Percentiles rank a stretch among this genome's conserved stretches.
phyloP scores from a whole-genome alignment of 2,113 vertebrate species.

The Peromyscus californicus region DNA sequence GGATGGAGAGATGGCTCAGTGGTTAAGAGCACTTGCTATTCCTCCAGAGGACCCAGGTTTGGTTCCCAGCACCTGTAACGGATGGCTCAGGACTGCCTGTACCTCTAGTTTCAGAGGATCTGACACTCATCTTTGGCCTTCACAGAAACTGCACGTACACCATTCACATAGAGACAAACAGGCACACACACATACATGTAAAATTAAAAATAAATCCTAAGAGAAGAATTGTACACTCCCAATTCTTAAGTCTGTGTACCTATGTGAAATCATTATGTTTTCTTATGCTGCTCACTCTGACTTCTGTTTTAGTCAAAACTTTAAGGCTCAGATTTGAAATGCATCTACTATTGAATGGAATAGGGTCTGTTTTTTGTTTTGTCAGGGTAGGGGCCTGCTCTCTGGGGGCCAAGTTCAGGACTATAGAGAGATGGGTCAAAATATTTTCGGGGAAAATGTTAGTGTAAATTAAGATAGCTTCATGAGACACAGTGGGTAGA shows the following conservation, averaged over 20 bases:
- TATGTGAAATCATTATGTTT: background rate
- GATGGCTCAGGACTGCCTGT: background rate
- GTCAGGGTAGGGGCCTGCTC: background rate
- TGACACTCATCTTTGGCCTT: background rate
- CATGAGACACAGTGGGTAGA: background rate
- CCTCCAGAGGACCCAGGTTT: background rate
- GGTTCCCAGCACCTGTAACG: too few species aligned
- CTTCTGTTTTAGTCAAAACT: background rate
- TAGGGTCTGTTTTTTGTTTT: background rate
- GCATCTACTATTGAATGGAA: background rate
- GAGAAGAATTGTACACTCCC: background rate
- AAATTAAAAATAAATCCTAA: background rate
- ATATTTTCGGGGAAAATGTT: background rate
- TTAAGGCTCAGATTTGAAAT: background rate
- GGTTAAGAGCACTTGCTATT: background rate
- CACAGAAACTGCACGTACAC: background rate
- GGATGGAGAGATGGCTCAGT: background rate
- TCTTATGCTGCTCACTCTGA: background rate
- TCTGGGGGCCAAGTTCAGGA: background rate
- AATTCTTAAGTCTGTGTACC: constrained; percentile 4
- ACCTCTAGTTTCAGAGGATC: background rate
- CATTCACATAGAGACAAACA: background rate
- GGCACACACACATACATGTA: background rate
- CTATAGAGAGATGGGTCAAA: background rate
- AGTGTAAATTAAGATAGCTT: background rate